phyloP scores from a whole-genome alignment of 2,797 vertebrate genomes.

The Amblyopsis hoosieri region DNA sequence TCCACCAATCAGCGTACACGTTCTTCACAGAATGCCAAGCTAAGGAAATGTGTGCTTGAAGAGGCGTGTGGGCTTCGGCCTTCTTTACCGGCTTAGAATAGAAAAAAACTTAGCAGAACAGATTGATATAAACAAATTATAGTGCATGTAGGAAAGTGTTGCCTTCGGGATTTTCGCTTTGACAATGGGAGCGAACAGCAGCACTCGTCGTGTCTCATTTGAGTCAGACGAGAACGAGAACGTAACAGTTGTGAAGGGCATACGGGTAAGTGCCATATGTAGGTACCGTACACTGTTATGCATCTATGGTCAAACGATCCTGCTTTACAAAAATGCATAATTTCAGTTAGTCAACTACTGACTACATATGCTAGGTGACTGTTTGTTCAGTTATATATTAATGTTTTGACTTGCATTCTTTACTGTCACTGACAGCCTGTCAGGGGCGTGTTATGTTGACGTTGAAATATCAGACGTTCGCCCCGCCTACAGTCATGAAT shows the following conservation, averaged over 20 bases:
- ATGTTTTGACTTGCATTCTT: too few relatives aligned
- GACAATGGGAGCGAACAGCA: conserved; percentile 88
- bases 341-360: too few relatives aligned
- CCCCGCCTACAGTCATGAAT: background rate
- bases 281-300: conserved; percentile 3
- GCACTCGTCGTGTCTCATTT: conserved; percentile 90
- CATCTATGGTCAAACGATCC: background rate
- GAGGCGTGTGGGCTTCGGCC: conserved; percentile 27
- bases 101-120: conserved; percentile 9
- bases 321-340: too few relatives aligned
- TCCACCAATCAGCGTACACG: conserved; percentile 50
- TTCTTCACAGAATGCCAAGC: conserved; percentile 46
- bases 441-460: conserved; percentile 21
- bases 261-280: conserved; percentile 86
- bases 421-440: too few relatives aligned
- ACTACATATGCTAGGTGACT: too few relatives aligned
- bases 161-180: conserved; percentile 22
- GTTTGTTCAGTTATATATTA: too few relatives aligned
- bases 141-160: conserved; percentile 34
- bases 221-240: conserved; percentile 95
- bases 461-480: conserved; percentile 18
- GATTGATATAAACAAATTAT: background rate
- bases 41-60: conserved; percentile 55
- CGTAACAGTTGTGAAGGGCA: conserved; percentile 95
- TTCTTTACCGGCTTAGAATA: background rate